phyloP scores from a whole-genome alignment of 2,888 invertebrate species.

The Chelonus formosanus region DNA sequence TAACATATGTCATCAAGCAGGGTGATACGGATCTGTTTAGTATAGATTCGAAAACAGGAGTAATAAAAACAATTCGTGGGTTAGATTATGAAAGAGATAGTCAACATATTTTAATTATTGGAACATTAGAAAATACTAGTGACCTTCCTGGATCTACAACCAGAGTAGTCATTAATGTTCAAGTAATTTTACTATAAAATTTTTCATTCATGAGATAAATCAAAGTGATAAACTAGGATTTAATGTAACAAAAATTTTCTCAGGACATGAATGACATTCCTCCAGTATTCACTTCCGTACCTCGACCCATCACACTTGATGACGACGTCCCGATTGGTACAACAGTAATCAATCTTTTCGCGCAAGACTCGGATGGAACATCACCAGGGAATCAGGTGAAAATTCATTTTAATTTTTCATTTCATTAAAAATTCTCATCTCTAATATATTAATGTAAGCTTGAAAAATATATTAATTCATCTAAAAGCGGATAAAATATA shows the following conservation, averaged over 20 bases:
- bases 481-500: no score
- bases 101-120: conserved; percentile 79
- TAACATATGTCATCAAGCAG: conserved; percentile 84
- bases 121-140: conserved; percentile 83
- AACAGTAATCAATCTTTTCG: conserved; percentile 79
- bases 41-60: conserved; percentile 82
- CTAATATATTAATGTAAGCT: not conserved
- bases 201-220: not conserved
- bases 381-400: conserved; percentile 81
- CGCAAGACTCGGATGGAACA: conserved; percentile 85
- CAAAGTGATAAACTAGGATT: not conserved
- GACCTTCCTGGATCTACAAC: conserved; percentile 77
- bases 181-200: conserved; percentile 63
- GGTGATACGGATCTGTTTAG: conserved; percentile 84
- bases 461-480: no score
- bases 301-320: conserved; percentile 83
- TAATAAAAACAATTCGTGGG: conserved; percentile 78
- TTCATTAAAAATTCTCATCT: not conserved
- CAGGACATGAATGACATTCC: conserved; percentile 89
- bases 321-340: conserved; percentile 86
- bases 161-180: conserved; percentile 77
- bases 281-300: conserved; percentile 84
- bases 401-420: not conserved
- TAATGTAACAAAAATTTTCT: not conserved
- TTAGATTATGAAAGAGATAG: conserved; percentile 82